Conservation (phyloP, 2,113 vertebrate species). For the Deroptyus accipitrinus region DNA sequence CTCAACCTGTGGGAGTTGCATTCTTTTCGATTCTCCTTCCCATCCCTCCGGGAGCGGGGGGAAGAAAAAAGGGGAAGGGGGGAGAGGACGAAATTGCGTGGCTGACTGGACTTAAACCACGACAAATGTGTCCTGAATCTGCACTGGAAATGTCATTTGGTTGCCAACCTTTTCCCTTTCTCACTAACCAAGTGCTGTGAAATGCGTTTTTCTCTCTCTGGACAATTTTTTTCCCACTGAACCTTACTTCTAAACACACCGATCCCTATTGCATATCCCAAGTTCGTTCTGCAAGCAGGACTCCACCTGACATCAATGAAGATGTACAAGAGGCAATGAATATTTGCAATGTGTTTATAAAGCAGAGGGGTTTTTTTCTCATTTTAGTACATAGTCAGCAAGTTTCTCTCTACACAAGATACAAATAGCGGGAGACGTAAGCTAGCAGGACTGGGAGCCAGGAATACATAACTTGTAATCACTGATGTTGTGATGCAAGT, state of each 20-base stretch:
- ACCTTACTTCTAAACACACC: background rate
- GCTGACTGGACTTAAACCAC: too few relatives aligned
- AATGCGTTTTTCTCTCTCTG: background rate
- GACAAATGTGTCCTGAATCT: background rate
- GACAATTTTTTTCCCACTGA: background rate
- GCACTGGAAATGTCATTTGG: background rate
- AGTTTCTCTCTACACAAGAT: background rate
- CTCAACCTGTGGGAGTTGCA: too few relatives aligned
- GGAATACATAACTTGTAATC: background rate
- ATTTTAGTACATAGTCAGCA: background rate
- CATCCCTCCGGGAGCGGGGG: too few relatives aligned
- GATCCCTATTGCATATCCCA: background rate
- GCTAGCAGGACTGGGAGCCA: background rate
- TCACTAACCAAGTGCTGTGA: background rate
- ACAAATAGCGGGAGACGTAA: background rate
- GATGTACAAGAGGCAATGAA: conserved; percentile 39
- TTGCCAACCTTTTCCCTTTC: background rate
- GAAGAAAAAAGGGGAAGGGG: too few relatives aligned
- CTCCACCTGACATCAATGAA: background rate
- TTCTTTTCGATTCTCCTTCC: too few relatives aligned
- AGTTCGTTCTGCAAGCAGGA: conserved; percentile 7
- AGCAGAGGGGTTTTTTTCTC: background rate
- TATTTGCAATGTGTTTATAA: conserved; percentile 38
- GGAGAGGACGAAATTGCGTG: too few relatives aligned
- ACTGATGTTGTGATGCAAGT: background rate